These are phyloP conservation scores for Trichomalopsis sarcophagae DNA, from an alignment of 1,140 invertebrate species.

Conservation along the genomic window DNA sequence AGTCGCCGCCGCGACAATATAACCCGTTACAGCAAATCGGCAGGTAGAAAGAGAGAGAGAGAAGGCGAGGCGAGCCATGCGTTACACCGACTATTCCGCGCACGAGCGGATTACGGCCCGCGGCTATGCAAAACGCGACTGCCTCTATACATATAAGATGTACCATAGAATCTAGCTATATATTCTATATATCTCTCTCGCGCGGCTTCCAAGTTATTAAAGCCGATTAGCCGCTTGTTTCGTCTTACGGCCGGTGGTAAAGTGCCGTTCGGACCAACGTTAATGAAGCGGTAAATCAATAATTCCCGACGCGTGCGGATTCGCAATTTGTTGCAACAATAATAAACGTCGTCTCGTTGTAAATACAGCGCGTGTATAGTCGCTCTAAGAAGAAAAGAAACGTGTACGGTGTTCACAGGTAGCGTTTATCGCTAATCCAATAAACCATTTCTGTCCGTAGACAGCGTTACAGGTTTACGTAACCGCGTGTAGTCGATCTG, in stretches of 20 bases:
- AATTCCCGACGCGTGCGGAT: background rate
- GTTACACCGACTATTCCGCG: conserved; percentile 5
- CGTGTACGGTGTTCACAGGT: background rate
- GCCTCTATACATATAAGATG: no score
- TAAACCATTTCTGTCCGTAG: background rate
- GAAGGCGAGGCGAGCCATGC: background rate
- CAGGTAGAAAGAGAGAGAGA: background rate
- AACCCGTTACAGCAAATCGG: conserved; percentile 45
- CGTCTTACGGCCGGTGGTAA: background rate
- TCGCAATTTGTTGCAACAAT: background rate
- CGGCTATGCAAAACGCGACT: background rate
- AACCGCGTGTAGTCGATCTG: no score
- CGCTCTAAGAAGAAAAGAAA: background rate
- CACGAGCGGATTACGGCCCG: background rate
- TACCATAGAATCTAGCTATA: background rate
- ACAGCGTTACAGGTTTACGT: no score
- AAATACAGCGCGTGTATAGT: background rate
- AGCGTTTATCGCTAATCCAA: background rate
- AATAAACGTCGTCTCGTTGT: background rate
- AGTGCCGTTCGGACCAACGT: background rate
- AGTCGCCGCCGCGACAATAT: conserved; percentile 40
- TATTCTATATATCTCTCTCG: conserved; percentile 1
- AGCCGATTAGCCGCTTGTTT: background rate
- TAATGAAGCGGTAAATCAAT: conserved; percentile 7
- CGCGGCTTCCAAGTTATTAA: conserved; percentile 25